Base-by-base conservation (phyloP, 2,888 invertebrate genomes). In the Boloria selene region DNA sequence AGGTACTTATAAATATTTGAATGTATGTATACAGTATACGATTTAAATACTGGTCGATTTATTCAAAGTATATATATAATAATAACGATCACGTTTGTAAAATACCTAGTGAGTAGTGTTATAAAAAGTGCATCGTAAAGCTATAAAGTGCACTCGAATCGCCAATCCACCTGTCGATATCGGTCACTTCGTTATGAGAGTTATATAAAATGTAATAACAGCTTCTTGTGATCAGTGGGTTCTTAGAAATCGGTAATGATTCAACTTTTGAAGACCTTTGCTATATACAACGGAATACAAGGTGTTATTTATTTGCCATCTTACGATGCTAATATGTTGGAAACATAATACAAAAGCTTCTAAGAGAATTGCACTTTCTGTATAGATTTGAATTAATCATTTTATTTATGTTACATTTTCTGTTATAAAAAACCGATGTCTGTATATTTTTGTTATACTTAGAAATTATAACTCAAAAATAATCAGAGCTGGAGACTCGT, bases 161-260 rank as follows among this genome's bases (percentile, higher is more conserved):
- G n/a, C 18, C 22, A 22, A 55, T 44, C 45, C 56, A 56, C 56
- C 56, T 22, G 56, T 56, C 55, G 55, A n/a, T n/a, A 13, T 44
- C 44, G n/a, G 22, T 22, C 16, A 13, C n/a, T n/a, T 22, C n/a
- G 44, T 44, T 22, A 55, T 55, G 22, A 44, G 18, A 22, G 44
- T 55, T 55, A 44, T 45, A 45, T 56, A 45, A 56, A 45, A 56
- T 44, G 44, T 44, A 55, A 55, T 55, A 55, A 44, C 55, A 44
- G 44, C 45, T 56, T 56, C 22, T 56, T 56, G 10, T 38, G 45
- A 10, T 10, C 22, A 22, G 2, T 38, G 7, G 44, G 56, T 56
- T 45, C 45, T 56, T 56, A 56, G 56, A 45, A 56, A 56, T 44
- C 22, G 22, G 45, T 56, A 56, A 56, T 56, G 56, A 44, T 22